These are phyloP conservation scores for Drosophila tripunctata DNA, from an alignment of 2,888 invertebrate species.

Conservation along the genomic window DNA sequence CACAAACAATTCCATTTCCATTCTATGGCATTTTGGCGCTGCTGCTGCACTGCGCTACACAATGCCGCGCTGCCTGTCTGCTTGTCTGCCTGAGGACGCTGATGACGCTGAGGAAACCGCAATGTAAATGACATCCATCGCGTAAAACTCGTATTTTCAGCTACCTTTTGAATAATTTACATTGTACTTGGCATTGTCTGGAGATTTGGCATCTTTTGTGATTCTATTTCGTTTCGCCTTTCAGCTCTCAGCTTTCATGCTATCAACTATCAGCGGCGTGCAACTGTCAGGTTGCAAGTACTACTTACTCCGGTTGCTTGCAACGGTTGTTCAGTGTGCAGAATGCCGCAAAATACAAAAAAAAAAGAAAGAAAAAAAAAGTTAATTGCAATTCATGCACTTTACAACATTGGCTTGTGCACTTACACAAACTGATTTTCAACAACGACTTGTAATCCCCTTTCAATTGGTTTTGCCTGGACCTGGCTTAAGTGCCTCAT, in stretches of 20 bases:
- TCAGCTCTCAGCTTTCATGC: constrained; percentile 11
- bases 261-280: not conserved
- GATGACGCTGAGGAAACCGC: constrained; percentile 35
- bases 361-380: constrained; percentile 3
- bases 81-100: constrained; percentile 1
- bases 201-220: constrained; percentile 60
- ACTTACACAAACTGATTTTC: constrained; percentile 26
- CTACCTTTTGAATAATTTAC: constrained; percentile 76
- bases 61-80: constrained; percentile 18
- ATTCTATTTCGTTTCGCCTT: constrained; percentile 29
- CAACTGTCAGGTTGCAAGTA: constrained; percentile 4
- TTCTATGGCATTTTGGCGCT: constrained; percentile 33
- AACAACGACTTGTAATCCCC: constrained; percentile 17
- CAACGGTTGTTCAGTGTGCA: constrained; percentile 27
- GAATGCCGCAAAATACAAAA: constrained; percentile 38
- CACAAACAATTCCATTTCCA: constrained; percentile 56
- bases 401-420: constrained; percentile 40
- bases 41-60: too few species aligned
- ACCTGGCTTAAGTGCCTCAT: constrained; percentile 24
- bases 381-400: constrained; percentile 51
- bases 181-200: constrained; percentile 68
- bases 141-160: constrained; percentile 57
- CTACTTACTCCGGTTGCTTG: not conserved
- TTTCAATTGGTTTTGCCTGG: constrained; percentile 30
- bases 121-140: constrained; percentile 72